These are phyloP conservation scores for Hozukius guyotensis DNA, from an alignment of 2,797 vertebrate species.

Conservation along the genomic window DNA sequence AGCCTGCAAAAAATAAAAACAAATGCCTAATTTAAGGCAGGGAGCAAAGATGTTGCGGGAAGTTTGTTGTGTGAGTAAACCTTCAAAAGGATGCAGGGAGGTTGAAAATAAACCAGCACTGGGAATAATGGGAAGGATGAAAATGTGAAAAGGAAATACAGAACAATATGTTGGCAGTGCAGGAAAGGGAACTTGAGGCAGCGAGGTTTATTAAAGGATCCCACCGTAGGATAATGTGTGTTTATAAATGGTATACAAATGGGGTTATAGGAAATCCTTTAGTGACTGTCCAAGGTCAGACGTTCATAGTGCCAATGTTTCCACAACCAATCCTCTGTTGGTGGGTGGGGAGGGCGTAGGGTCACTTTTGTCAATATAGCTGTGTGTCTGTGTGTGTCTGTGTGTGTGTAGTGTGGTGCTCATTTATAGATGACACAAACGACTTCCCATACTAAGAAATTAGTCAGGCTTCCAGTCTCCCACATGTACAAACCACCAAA, in stretches of 20 bases:
- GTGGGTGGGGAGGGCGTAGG: background rate
- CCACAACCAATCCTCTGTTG: background rate
- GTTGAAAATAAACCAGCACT: constrained; percentile 60
- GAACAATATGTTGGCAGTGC: constrained; percentile 67
- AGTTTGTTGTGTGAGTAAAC: constrained; percentile 62
- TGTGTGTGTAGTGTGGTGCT: background rate
- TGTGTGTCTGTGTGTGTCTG: background rate
- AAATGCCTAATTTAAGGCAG: constrained; percentile 30
- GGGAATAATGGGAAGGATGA: constrained; percentile 71
- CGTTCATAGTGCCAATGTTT: constrained; percentile 1
- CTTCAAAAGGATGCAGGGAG: constrained; percentile 47
- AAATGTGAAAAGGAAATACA: constrained; percentile 68
- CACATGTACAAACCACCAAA: background rate
- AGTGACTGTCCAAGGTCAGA: constrained; percentile 47
- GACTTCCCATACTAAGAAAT: constrained; percentile 5
- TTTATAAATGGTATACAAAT: constrained; percentile 49
- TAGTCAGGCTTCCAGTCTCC: constrained; percentile 19
- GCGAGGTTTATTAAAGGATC: constrained; percentile 73
- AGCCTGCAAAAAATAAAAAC: constrained; percentile 20
- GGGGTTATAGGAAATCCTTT: constrained; percentile 61
- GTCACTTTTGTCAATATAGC: background rate
- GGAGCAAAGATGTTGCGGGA: constrained; percentile 40
- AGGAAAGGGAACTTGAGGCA: constrained; percentile 59
- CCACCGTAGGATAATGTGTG: constrained; percentile 26
- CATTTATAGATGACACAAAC: background rate